phyloP scores from a whole-genome alignment of 2,797 vertebrate genomes.

The Etheostoma nigrum region DNA sequence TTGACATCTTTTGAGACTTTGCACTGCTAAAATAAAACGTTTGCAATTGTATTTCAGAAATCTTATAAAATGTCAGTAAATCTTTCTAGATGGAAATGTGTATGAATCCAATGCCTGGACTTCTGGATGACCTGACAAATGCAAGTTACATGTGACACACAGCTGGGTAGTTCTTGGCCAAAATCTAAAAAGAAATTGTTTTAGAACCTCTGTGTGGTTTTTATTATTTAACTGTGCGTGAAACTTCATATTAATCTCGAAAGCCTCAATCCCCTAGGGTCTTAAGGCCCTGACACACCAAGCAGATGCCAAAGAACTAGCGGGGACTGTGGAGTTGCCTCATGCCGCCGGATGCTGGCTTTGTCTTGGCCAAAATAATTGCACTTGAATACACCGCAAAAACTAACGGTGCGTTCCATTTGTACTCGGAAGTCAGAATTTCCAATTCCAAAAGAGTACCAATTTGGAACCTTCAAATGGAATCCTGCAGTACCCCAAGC shows the following conservation, averaged over 20 bases:
- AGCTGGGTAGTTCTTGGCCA: not conserved
- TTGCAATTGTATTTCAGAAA: not conserved
- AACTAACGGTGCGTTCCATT: too few species aligned
- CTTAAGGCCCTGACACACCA: not conserved
- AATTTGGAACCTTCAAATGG: too few species aligned
- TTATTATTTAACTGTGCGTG: not conserved
- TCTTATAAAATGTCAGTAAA: not conserved
- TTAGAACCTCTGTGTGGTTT: constrained; percentile 2
- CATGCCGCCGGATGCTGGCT: too few species aligned
- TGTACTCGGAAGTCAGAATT: too few species aligned
- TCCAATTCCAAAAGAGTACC: too few species aligned
- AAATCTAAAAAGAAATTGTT: not conserved
- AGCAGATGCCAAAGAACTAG: too few species aligned
- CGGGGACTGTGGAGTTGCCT: too few species aligned
- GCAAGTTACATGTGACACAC: not conserved
- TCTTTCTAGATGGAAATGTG: not conserved
- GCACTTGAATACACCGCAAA: too few species aligned
- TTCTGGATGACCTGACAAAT: constrained; percentile 4
- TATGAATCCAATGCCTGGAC: not conserved
- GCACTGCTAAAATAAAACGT: not conserved
- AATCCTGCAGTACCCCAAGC: too few species aligned
- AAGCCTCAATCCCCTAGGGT: not conserved
- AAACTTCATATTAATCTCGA: not conserved
- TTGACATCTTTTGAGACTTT: not conserved
- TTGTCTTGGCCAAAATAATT: too few species aligned